Evolutionary conservation across 2,888 invertebrate species (phyloP), one percentile per base, ranked within the genome.

Genomic region (Mesodorylaimus sp.): DNA sequence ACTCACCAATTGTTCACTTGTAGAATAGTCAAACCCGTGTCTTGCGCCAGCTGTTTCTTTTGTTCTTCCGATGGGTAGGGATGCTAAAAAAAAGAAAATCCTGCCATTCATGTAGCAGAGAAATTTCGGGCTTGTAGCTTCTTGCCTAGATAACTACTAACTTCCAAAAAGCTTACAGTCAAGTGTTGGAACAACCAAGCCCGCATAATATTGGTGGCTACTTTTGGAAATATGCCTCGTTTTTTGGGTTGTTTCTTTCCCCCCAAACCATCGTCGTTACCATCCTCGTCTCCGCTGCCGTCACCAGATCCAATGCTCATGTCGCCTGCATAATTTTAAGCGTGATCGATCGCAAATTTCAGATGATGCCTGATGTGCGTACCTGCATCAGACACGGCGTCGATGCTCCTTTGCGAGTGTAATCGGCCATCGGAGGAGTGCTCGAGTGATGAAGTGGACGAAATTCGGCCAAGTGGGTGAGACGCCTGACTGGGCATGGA

Each of bases 1-100:
- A 86, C 95, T 88, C 71, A 97, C 97, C 97, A 97, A 77, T 99
- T 99, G 79, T 97, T 99, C 73, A 99, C 97, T 87, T 97, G 97
- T 71, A 99, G 81, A 78, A 97, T 97, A 74, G 97, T 99, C 76
- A 99, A 79, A 75, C 97, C 95, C 75, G 97, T 99, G 74, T 99
- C 97, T 76, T 91, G 89, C 71, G 97, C 97, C 77, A 99, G 77
- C 76, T 97, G 95, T 75, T 97, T 97, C 79, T 97, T 97, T 79
- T 97, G 97, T 78, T 97, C 97, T 79, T 97, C 97, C 74, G 95
- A 95, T 66, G 97, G 97, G 79, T 97, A 99, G 65, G 97, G 97
- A 79, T 97, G 97, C 97, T 97, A 81, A 21, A 85, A 69, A 75
- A 73, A 32, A 25, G 26, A 32, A 32, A 32, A 16, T 32, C n/a